phyloP scores from a whole-genome alignment of 2,888 invertebrate species.

The Apodemia duryi region DNA sequence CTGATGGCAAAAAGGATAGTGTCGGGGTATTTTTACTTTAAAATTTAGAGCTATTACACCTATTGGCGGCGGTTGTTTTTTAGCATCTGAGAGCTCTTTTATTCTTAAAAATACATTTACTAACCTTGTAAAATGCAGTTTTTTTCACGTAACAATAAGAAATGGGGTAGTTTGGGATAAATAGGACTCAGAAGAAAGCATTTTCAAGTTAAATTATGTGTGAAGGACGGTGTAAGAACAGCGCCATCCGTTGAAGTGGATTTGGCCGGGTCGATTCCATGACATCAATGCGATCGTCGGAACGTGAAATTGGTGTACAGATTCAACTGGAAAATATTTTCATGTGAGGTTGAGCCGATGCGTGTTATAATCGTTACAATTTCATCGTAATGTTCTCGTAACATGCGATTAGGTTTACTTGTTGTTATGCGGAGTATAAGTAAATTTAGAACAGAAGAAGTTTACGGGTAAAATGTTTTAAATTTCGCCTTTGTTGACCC shows the following conservation, averaged over 20 bases:
- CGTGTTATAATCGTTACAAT: neutral
- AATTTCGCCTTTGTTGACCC: too few species aligned
- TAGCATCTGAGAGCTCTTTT: too few species aligned
- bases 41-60: too few species aligned
- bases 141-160: neutral
- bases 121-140: too few species aligned
- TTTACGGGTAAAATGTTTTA: too few species aligned
- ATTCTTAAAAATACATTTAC: too few species aligned
- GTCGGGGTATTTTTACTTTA: too few species aligned
- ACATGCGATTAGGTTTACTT: slow-evolving; percentile 7
- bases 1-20: too few species aligned
- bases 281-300: slow-evolving; percentile 5
- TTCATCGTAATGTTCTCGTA: neutral
- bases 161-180: neutral
- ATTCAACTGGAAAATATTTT: slow-evolving; percentile 12
- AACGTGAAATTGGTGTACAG: neutral
- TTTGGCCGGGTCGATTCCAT: neutral
- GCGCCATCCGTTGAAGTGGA: neutral
- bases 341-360: neutral
- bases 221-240: neutral
- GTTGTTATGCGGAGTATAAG: neutral
- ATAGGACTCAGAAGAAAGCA: neutral
- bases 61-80: too few species aligned
- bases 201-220: neutral
- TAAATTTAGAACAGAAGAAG: too few species aligned